Conservation (phyloP, 2,113 vertebrate species). For the Tragelaphus buxtoni region DNA sequence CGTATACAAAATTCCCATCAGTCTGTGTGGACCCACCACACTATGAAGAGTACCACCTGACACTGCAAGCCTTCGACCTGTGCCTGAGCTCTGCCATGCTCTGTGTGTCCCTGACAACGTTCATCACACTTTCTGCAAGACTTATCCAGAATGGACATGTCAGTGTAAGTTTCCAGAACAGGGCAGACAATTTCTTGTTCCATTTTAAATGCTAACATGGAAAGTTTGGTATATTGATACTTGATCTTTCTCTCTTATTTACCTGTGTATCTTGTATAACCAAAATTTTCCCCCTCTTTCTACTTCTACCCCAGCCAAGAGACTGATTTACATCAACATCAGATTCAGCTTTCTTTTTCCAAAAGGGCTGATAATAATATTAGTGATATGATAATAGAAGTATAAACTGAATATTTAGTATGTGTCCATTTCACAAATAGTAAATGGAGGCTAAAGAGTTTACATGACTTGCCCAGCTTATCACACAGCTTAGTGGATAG, state of each 20-base stretch:
- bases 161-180: conserved; percentile 9
- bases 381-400: not conserved
- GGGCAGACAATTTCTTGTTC: not conserved
- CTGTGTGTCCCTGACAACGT: conserved; percentile 27
- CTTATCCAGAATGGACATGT: conserved; percentile 44
- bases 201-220: not conserved
- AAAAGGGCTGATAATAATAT: not conserved
- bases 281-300: not conserved
- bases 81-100: conserved; percentile 26
- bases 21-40: conserved; percentile 40
- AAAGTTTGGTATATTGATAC: not conserved
- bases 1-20: conserved; percentile 47
- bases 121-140: conserved; percentile 53
- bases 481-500: not conserved
- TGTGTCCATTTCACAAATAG: not conserved
- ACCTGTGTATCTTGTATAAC: not conserved
- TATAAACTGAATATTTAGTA: not conserved
- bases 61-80: conserved; percentile 24
- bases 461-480: not conserved
- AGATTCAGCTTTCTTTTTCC: not conserved
- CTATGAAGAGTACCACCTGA: conserved; percentile 59
- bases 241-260: not conserved
- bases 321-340: not conserved
- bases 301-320: not conserved
- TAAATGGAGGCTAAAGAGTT: not conserved